phyloP scores from a whole-genome alignment of 1,140 invertebrate species.

The Orussus abietinus region DNA sequence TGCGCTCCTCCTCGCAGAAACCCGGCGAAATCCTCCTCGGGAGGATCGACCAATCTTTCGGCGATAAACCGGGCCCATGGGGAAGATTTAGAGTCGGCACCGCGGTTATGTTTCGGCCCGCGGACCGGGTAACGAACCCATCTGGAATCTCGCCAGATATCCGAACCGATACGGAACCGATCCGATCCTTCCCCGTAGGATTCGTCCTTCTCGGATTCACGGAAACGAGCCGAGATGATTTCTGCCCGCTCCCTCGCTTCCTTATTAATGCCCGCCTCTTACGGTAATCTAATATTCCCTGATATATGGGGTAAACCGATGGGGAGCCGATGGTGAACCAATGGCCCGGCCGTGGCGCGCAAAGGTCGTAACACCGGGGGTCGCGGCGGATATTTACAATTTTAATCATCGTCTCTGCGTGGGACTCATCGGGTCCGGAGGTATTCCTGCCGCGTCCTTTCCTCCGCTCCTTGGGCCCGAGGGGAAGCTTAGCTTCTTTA shows the following conservation, averaged over 20 bases:
- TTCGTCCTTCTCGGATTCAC: no score
- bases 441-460: not conserved
- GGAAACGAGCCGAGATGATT: no score
- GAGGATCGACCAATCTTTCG: constrained; percentile 24
- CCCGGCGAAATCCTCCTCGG: constrained; percentile 17
- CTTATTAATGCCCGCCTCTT: constrained; percentile 33
- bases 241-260: no score
- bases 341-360: constrained; percentile 39
- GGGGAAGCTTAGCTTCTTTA: constrained; percentile 7
- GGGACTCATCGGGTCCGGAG: constrained; percentile 22
- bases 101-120: not conserved
- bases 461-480: no score
- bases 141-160: no score
- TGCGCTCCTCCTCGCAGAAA: constrained; percentile 21
- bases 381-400: constrained; percentile 43
- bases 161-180: no score
- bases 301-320: constrained; percentile 44
- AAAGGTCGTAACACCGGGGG: constrained; percentile 47
- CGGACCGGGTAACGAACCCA: no score
- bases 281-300: constrained; percentile 46
- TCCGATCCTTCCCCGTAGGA: no score
- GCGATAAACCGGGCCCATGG: no score
- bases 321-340: constrained; percentile 38
- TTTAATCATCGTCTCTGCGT: constrained; percentile 44
- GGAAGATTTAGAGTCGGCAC: not conserved